Evolutionary conservation across 2,888 invertebrate species (phyloP).

Genomic region (Prosopocoilus inquinatus): DNA sequence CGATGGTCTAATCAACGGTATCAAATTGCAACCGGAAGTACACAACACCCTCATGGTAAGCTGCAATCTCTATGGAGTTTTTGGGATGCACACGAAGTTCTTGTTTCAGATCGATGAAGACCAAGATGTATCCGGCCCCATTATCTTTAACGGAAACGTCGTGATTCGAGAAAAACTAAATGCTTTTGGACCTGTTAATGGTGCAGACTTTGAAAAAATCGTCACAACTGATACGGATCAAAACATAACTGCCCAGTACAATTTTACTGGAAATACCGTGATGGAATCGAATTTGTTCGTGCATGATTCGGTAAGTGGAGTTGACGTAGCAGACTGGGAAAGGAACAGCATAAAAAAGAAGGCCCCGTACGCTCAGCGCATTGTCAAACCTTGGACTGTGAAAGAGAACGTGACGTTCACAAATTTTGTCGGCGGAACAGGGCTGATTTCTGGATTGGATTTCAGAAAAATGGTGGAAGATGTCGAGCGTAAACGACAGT

Average conservation of each 20-base stretch:
- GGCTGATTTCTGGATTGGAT: slow-evolving; percentile 42
- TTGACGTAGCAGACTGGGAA: slow-evolving; percentile 52
- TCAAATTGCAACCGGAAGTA: slow-evolving; percentile 50
- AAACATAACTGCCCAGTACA: slow-evolving; percentile 39
- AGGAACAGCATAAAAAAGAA: slow-evolving; percentile 42
- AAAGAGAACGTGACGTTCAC: slow-evolving; percentile 45
- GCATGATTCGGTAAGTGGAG: slow-evolving; percentile 41
- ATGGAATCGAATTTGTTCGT: slow-evolving; percentile 34
- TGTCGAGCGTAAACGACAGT: slow-evolving; percentile 34
- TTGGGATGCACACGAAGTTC: slow-evolving; percentile 1
- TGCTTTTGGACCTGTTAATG: slow-evolving; percentile 45
- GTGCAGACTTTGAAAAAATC: slow-evolving; percentile 42
- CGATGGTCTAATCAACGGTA: slow-evolving; percentile 47
- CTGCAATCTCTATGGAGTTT: slow-evolving; percentile 8
- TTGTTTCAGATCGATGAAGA: slow-evolving; percentile 33
- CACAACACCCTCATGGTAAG: slow-evolving; percentile 56
- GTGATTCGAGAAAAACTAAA: slow-evolving; percentile 41
- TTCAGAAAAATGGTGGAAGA: slow-evolving; percentile 37
- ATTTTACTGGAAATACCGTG: slow-evolving; percentile 38
- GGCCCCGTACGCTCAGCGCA: slow-evolving; percentile 43
- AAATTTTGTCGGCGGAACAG: slow-evolving; percentile 41
- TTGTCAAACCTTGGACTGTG: slow-evolving; percentile 54
- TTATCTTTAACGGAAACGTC: slow-evolving; percentile 46
- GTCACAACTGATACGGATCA: slow-evolving; percentile 48
- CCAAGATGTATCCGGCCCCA: slow-evolving; percentile 48